Base-by-base conservation (phyloP, 2,888 invertebrate genomes). In the Eupithecia subfuscata region DNA sequence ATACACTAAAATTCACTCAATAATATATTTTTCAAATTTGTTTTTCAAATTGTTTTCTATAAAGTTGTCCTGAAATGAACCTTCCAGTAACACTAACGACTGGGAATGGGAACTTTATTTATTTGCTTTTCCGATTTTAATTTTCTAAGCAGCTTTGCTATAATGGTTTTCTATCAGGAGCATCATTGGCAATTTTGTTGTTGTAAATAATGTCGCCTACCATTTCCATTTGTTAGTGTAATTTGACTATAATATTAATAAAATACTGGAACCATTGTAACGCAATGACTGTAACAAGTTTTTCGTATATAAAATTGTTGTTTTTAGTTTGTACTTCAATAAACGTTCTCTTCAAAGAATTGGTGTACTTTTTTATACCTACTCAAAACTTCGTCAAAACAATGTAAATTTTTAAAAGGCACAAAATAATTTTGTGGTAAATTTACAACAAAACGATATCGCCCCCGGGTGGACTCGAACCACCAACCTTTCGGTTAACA, bases 401-500 rank as follows among this genome's bases (percentile, higher is more conserved):
- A 8, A 52, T 11, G 52, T 52, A n/a, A 52, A 1, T 4, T 9
- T 52, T 52, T 2, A n/a, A 52, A n/a, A 56, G 12, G 25, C 25
- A 60, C 5, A 25, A 60, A 60, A 60, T 64, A 7, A 8, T 63
- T 37, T 37, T 7, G 5, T 37, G 5, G 2, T 22, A 16, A 12
- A 34, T 34, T 1, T 9, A 22, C 18, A 14, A 37, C 22, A 68
- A 45, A 45, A 16, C 3, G 30, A 14, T 1, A 43, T 4, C 68
- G 68, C 68, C 68, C 68, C 68, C 68, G 68, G 68, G 68, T 68
- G 68, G 68, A 14, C 68, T 68, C 14, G 68, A 68, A 68, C 60
- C 60, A 60, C 60, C 60, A 60, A 60, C 60, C 60, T 60, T 60
- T 98, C 98, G 98, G 98, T 98, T 98, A 98, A 98, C 98, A 98